A percentile compares a stretch with the other conserved stretches of the same genome.
Evolutionary conservation across 2,113 vertebrate species (phyloP).

Genomic region (Ptyas mucosa): DNA sequence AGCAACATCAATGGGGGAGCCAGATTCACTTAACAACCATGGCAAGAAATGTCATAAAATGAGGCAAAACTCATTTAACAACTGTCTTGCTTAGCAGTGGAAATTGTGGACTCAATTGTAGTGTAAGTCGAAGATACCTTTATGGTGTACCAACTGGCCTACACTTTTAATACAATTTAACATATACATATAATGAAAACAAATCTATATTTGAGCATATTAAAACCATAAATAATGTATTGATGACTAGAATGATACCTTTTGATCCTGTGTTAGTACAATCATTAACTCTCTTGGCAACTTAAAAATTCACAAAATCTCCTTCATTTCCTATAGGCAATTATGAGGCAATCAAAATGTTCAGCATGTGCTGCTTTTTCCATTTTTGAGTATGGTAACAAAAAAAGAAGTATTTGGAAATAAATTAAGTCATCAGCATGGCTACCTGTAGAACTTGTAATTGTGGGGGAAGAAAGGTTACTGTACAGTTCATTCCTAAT

Average conservation of each 20-base stretch:
- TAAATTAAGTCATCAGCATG: not conserved
- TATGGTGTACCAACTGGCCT: not conserved
- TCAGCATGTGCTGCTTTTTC: not conserved
- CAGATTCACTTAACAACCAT: not conserved
- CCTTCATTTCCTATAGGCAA: not conserved
- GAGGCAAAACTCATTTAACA: not conserved
- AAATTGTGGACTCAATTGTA: not conserved
- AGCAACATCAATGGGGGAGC: not conserved
- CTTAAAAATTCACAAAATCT: not conserved
- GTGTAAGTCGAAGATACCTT: not conserved
- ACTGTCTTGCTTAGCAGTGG: not conserved
- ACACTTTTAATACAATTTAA: not conserved
- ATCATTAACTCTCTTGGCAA: not conserved
- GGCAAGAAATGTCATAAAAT: not conserved
- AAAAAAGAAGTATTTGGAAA: slow-evolving; percentile 24
- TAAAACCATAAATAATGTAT: not conserved
- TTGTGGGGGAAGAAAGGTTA: not conserved
- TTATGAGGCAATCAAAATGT: not conserved
- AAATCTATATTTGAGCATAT: not conserved
- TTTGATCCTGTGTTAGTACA: not conserved
- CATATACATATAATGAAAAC: not conserved
- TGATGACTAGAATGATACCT: not conserved
- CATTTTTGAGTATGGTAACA: not conserved
- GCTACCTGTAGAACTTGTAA: rapidly evolving
- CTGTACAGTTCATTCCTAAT: not conserved